A percentile compares a stretch with the other conserved stretches of the same genome.
These are phyloP conservation scores for Tenthredo notha DNA, from an alignment of 2,888 invertebrate species.

Conservation along the genomic window DNA sequence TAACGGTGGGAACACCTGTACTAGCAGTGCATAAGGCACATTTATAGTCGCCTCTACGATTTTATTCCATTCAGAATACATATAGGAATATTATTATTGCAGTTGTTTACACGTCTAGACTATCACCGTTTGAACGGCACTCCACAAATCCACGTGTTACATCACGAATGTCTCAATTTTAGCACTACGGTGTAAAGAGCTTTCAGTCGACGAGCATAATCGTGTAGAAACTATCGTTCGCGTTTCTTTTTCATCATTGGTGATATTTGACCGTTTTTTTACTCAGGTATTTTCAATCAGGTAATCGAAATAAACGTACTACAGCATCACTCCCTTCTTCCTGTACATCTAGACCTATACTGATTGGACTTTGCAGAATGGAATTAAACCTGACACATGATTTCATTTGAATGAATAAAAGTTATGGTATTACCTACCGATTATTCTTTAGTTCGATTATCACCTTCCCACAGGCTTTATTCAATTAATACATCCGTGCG, in stretches of 20 bases:
- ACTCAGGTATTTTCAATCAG: background rate
- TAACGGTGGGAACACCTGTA: constrained; percentile 6
- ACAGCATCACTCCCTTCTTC: background rate
- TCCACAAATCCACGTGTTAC: constrained; percentile 12
- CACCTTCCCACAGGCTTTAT: background rate
- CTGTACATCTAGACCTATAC: background rate
- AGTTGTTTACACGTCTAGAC: background rate
- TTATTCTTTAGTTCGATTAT: background rate
- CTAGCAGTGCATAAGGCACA: background rate
- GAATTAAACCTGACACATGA: background rate
- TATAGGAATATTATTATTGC: background rate
- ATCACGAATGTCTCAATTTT: constrained; percentile 38
- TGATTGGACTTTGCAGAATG: background rate
- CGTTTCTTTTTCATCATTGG: background rate
- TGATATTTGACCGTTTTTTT: background rate
- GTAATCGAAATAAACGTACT: background rate
- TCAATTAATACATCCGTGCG: background rate
- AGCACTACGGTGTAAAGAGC: constrained; percentile 23
- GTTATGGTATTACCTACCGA: background rate
- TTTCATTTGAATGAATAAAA: background rate
- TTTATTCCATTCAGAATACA: background rate
- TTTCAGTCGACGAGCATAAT: background rate
- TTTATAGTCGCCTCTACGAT: background rate
- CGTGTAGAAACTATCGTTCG: background rate
- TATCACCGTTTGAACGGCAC: background rate